Percentiles rank a stretch among this genome's conserved stretches.
Conservation (phyloP, 2,888 invertebrate genomes). For the Prenolepis imparis region DNA sequence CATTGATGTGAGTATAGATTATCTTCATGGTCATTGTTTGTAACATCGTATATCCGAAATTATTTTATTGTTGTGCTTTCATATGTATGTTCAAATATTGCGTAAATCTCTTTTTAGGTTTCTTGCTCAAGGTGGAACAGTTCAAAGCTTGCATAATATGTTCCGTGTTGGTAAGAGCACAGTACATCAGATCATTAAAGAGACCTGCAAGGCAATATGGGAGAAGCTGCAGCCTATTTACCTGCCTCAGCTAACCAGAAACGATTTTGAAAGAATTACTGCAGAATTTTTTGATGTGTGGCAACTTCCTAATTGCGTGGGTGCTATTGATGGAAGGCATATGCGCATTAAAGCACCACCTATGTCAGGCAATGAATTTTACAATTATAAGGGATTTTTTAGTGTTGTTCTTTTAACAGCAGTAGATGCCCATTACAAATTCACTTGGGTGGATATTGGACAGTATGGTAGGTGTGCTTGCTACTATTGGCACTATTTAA, state of each 20-base stretch:
- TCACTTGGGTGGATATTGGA: conserved; percentile 6
- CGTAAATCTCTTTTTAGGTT: background rate
- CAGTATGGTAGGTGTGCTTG: conserved; percentile 7
- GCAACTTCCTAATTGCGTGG: conserved; percentile 1
- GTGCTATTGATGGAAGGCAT: conserved; percentile 11
- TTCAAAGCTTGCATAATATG: background rate
- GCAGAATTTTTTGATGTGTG: conserved; percentile 2
- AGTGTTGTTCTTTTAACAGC: conserved; percentile 4
- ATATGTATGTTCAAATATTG: conserved; percentile 31
- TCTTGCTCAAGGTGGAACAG: conserved; percentile 2
- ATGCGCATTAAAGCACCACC: conserved; percentile 14
- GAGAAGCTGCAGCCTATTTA: conserved; percentile 10
- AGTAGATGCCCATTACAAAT: conserved; percentile 7
- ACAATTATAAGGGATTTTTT: conserved; percentile 10
- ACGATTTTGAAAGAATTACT: conserved; percentile 2
- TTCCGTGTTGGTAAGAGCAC: conserved; percentile 8
- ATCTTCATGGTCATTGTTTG: background rate
- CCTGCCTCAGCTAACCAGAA: conserved; percentile 1
- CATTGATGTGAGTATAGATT: conserved; percentile 12
- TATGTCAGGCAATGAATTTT: conserved; percentile 3
- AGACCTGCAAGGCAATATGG: conserved; percentile 1
- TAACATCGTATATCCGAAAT: conserved; percentile 4
- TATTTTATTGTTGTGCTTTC: conserved; percentile 3
- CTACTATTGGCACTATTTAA: conserved; percentile 12
- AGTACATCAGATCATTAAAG: background rate